Evolutionary conservation across 2,797 vertebrate genomes (phyloP), one percentile per base, ranked within the genome.

Genomic region (Melopsittacus undulatus): DNA sequence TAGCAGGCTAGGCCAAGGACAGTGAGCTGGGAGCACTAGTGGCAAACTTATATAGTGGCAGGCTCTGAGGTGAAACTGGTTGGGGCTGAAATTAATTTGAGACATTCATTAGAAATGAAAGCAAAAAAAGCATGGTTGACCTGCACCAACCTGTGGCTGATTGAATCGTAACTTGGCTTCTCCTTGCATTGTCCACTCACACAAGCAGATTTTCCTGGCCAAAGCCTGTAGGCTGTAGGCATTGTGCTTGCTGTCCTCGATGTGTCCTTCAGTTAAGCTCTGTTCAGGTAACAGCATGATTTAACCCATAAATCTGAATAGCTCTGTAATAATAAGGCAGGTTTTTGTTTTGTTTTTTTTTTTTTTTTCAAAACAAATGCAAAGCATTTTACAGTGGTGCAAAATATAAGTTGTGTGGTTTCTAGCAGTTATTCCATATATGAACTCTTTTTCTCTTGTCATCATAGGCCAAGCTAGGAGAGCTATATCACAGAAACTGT

Each of bases 321-420:
- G 32, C 45, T 94, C 64, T 85, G 76, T 74, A 90, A n/a, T 68
- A 83, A 38, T 6, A n/a, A 66, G 19, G 10, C 23, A 4, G 32
- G 40, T 13, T 46, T 40, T 24, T 7, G 5, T 54, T 70, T 56
- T 9, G 13, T 10, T 51, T 51, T 7, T 17, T 52, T 38, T 32
- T 7, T 68, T 75, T 49, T 72, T 52, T 7, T 13, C 27, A 70
- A 63, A 83, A 62, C 42, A 45, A 90, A 84, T 68, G 66, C 83
- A 84, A 89, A 90, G 12, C 36, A 36, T 82, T 76, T 89, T 42
- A 49, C 32, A 54, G 54, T 21, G 34, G 21, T 34, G 48, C 81
- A 87, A 87, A 93, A 94, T 87, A 84, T 43, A 89, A 72, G 23
- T 52, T 2, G 22, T 84, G 74, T 36, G 5, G 30, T 82, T 89